Evolutionary conservation across 2,888 invertebrate genomes (phyloP).

Genomic region (Strigamia transsilvanica): DNA sequence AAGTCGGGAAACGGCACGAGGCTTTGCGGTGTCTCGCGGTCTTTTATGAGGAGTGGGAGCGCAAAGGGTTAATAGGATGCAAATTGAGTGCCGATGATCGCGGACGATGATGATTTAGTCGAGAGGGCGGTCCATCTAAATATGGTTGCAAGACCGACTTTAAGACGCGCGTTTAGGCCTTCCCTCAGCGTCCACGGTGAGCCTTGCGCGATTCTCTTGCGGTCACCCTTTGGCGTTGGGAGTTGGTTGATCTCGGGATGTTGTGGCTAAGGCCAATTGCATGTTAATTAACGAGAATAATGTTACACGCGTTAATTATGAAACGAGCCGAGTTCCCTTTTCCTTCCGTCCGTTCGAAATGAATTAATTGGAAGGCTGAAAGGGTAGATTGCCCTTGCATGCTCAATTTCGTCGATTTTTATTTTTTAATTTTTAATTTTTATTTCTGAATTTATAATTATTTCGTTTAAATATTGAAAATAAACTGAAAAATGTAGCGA

Average conservation of each 20-base stretch:
- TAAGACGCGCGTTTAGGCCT: constrained; percentile 10
- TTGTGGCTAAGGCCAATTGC: constrained; percentile 49
- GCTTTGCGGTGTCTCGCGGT: constrained; percentile 48
- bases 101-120: constrained; percentile 45
- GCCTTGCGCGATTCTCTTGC: constrained; percentile 20
- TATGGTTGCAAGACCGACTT: constrained; percentile 16
- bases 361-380: constrained; percentile 26
- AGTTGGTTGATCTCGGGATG: constrained; percentile 32
- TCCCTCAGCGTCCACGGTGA: constrained; percentile 10
- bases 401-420: not conserved
- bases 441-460: not conserved
- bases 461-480: not conserved
- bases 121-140: constrained; percentile 20
- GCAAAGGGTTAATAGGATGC: constrained; percentile 49
- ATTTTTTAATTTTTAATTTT: not conserved
- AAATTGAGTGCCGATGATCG: constrained; percentile 49
- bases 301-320: constrained; percentile 49
- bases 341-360: constrained; percentile 46
- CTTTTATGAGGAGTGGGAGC: constrained; percentile 46
- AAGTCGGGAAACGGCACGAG: constrained; percentile 10
- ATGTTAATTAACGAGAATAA: constrained; percentile 47
- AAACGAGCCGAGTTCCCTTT: constrained; percentile 38
- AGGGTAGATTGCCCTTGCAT: constrained; percentile 13
- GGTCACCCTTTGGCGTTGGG: constrained; percentile 29
- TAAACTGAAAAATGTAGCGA: not conserved